Evolutionary conservation across 2,113 vertebrate genomes (phyloP), one percentile per base, ranked within the genome.

Genomic region (Carassius carassius): DNA sequence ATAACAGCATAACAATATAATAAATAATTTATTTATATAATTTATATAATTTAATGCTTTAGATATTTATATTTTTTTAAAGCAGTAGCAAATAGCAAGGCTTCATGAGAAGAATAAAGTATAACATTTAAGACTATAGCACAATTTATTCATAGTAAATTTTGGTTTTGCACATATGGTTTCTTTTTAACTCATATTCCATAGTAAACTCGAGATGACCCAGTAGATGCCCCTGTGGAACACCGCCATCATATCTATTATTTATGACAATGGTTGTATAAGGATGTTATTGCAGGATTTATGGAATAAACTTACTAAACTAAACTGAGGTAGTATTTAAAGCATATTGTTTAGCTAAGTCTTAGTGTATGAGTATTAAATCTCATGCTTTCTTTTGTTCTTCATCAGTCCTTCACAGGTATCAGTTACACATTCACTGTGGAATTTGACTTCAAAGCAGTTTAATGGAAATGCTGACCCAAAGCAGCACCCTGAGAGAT

Each of bases 161-260:
- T 63, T 63, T 6, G 1, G 3, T 47, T 65, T 47, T 1, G 17
- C 0, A 21, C 56, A 60, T 29, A 49, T 51, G 44, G 11, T 32
- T 7, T 54, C 3, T 69, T 91, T 92, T 91, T 91, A 90, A 87
- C 89, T 78, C 89, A 87, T 83, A 93, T 92, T 76, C 74, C 88
- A 81, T 84, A 73, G 78, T 92, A 94, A 94, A 93, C 93, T 92
- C 89, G 86, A 83, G n/a, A 70, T 90, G 91, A 93, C 93, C 93
- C 91, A 41, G 92, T 90, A 0, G 9, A 83, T 83, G 49, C 87
- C 90, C 89, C 89, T 84, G 67, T 90, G 41, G 88, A 90, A 87
- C 90, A 88, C 88, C 89, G 1, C 4, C 88, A 90, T 85, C 80
- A 88, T 90, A 92, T 93, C 84, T 88, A 92, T 93, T 91, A 94